Evolutionary conservation across 2,888 invertebrate genomes (phyloP), one percentile per base, ranked within the genome.

Genomic region (Archaeoteleia sp.): DNA sequence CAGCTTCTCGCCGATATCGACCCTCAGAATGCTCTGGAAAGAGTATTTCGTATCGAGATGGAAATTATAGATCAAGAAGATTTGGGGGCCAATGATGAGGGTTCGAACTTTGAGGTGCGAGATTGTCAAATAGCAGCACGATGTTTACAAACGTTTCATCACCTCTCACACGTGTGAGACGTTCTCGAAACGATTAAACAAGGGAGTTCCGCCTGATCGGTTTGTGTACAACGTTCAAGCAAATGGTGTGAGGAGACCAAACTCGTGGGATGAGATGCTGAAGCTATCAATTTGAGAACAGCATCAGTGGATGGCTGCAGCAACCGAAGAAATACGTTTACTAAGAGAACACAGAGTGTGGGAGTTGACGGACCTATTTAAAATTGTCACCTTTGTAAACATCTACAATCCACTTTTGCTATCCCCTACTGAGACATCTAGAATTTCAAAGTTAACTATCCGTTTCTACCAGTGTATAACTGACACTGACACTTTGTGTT

Each of bases 251-350:
- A 17, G 4, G 39, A 39, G 71, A 63, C 60, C 67, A 34, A 51
- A 58, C 39, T 10, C 25, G 1, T 51, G 54, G 34, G 12, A 54
- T 8, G 53, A 45, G 30, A 15, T 55, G 27, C 4, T 25, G 13
- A 45, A 45, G n/a, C 27, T 61, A 43, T 2, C 29, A 7, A 27
- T 23, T 5, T 2, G 45, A 15, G 53, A 61, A 9, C 45, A 14
- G 3, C 25, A 53, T 4, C 20, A 46, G 2, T 72, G 66, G 70
- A 15, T 10, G n/a, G 20, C 40, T n/a, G 73, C 73, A 1, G 72
- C 77, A 40, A 60, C 72, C 1, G 68, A 67, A 13, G 74, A 78
- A 57, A 67, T 74, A n/a, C n/a, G n/a, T n/a, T n/a, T n/a, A n/a
- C n/a, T n/a, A n/a, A n/a, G n/a, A n/a, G n/a, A n/a, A n/a, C n/a